Evolutionary conservation across 1,140 invertebrate genomes (phyloP).

Genomic region (Hyphantria cunea): DNA sequence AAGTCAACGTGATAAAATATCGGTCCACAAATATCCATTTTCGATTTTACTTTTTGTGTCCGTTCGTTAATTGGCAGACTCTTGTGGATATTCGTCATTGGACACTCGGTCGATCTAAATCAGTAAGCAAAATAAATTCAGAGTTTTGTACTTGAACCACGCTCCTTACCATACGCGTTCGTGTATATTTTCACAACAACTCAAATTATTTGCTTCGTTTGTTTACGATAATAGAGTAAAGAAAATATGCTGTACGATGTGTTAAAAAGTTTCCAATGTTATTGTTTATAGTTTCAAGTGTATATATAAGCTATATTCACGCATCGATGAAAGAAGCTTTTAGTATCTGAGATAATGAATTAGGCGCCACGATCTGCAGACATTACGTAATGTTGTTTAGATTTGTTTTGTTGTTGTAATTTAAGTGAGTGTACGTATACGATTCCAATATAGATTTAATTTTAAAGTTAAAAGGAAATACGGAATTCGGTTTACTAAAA

Average conservation of each 20-base stretch:
- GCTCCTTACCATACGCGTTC: conserved; percentile 52
- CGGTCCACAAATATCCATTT: conserved; percentile 27
- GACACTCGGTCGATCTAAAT: conserved; percentile 23
- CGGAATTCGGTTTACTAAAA: too few relatives aligned
- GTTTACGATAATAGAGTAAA: conserved; percentile 51
- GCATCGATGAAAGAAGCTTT: conserved; percentile 75
- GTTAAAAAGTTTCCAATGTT: conserved; percentile 78
- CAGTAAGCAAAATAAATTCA: conserved; percentile 27
- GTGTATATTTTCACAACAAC: conserved; percentile 72
- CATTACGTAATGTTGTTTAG: background rate
- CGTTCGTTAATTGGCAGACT: conserved; percentile 23
- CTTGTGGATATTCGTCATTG: conserved; percentile 20
- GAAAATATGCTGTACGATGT: conserved; percentile 65
- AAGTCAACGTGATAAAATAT: conserved; percentile 26
- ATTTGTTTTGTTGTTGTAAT: too few relatives aligned
- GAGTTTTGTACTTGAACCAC: conserved; percentile 57
- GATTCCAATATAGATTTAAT: too few relatives aligned
- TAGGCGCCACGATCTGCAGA: conserved; percentile 9
- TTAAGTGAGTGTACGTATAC: too few relatives aligned
- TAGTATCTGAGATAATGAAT: conserved; percentile 45
- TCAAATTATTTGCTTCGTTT: conserved; percentile 73
- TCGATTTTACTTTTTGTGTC: conserved; percentile 14
- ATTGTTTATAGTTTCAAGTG: conserved; percentile 74
- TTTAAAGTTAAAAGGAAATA: too few relatives aligned
- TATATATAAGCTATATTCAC: conserved; percentile 56